These are phyloP conservation scores for Hemicrepidius hirtus DNA, from an alignment of 2,888 invertebrate genomes.

Conservation along the genomic window DNA sequence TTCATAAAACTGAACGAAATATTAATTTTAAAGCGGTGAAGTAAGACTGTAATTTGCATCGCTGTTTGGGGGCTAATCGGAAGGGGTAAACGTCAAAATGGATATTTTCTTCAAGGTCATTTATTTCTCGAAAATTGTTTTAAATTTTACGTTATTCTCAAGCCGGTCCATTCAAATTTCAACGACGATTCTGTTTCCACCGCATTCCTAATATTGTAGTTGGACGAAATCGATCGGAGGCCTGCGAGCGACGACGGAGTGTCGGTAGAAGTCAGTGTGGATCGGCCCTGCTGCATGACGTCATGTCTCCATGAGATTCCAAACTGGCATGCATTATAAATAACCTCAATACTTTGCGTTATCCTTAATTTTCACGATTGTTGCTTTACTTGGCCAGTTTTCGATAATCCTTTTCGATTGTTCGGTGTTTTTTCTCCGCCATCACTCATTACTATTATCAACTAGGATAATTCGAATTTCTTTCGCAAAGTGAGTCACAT, in stretches of 20 bases:
- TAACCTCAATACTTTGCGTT: constrained; percentile 62
- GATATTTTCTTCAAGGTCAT: not conserved
- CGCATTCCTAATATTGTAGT: constrained; percentile 62
- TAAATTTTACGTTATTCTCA: not conserved
- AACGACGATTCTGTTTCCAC: constrained; percentile 36
- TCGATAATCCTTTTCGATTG: not conserved
- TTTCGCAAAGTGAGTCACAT: constrained; percentile 17
- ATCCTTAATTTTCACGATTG: constrained; percentile 41
- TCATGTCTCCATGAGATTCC: constrained; percentile 69
- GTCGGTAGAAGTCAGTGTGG: constrained; percentile 60
- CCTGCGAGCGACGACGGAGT: constrained; percentile 61
- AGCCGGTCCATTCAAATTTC: constrained; percentile 14
- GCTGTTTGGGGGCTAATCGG: not conserved
- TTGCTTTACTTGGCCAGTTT: constrained; percentile 4
- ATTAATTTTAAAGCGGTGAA: not conserved
- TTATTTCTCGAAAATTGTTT: not conserved
- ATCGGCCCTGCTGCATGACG: constrained; percentile 64
- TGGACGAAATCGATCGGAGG: constrained; percentile 65
- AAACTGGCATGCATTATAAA: constrained; percentile 68
- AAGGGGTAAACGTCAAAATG: not conserved
- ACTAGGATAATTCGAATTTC: not conserved
- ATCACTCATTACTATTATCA: not conserved
- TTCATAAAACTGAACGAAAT: not conserved
- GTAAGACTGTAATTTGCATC: not conserved
- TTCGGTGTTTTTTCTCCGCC: not conserved